Conservation (phyloP, 1,140 invertebrate species). For the Drosophila parvula region DNA sequence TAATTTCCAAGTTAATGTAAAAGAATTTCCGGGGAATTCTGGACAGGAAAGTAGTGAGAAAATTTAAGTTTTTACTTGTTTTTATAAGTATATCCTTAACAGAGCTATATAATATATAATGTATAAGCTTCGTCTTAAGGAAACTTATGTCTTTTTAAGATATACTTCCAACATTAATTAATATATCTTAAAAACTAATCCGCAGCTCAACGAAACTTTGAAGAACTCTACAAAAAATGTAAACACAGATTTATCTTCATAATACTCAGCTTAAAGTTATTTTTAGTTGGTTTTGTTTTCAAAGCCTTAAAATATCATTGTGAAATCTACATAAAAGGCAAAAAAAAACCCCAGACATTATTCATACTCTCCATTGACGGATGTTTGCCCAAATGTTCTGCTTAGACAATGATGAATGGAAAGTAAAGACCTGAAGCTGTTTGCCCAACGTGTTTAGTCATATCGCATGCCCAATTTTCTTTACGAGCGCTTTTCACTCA, state of each 20-base stretch:
- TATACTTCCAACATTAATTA: neutral
- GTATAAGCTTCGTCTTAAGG: too few species aligned
- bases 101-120: neutral
- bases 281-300: constrained; percentile 16
- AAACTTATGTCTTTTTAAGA: neutral
- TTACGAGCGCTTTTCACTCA: constrained; percentile 52
- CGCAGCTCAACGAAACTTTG: neutral
- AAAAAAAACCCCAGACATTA: constrained; percentile 34
- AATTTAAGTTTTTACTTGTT: neutral
- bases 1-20: constrained; percentile 12
- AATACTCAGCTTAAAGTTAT: neutral
- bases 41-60: neutral
- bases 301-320: neutral
- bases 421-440: constrained; percentile 24
- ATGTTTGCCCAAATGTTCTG: constrained; percentile 68
- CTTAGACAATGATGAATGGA: constrained; percentile 21
- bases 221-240: neutral
- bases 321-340: constrained; percentile 17
- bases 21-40: constrained; percentile 1
- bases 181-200: neutral
- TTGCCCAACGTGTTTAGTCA: constrained; percentile 54
- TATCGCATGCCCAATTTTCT: constrained; percentile 56
- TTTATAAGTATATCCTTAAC: neutral
- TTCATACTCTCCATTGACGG: constrained; percentile 61
- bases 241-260: neutral